A percentile compares a stretch with the other conserved stretches of the same genome.
phyloP scores from a whole-genome alignment of 2,888 invertebrate species.

The Formica aserva region DNA sequence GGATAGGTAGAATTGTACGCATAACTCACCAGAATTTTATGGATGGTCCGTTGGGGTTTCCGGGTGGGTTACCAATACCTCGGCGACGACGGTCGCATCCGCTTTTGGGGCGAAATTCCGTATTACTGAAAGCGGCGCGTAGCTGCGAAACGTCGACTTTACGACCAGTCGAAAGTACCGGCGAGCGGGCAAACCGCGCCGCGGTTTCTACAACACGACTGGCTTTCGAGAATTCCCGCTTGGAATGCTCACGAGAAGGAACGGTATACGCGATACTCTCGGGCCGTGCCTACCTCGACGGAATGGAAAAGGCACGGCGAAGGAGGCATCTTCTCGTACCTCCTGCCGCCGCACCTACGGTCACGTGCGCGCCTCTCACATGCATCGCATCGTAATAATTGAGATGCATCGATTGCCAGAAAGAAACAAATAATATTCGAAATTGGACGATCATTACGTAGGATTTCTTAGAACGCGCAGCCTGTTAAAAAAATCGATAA shows the following conservation, averaged over 20 bases:
- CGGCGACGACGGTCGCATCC: conserved; percentile 44
- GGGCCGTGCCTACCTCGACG: conserved; percentile 71
- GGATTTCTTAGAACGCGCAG: not conserved
- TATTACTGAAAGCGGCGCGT: conserved; percentile 59
- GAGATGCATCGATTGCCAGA: conserved; percentile 43
- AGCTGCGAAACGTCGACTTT: conserved; percentile 67
- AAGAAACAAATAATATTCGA: not conserved
- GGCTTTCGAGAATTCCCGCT: conserved; percentile 81
- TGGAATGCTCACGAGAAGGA: conserved; percentile 82
- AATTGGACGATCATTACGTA: not conserved
- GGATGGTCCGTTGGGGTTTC: conserved; percentile 31
- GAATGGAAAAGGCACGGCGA: conserved; percentile 71
- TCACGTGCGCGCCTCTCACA: conserved; percentile 63
- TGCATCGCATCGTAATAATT: conserved; percentile 45
- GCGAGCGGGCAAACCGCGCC: conserved; percentile 71
- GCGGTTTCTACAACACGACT: conserved; percentile 79
- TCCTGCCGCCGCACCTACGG: conserved; percentile 69
- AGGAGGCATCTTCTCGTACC: conserved; percentile 74
- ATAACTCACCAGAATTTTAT: conserved; percentile 68
- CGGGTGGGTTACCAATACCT: conserved; percentile 30
- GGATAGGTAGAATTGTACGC: conserved; percentile 46
- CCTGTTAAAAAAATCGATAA: not conserved
- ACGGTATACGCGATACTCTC: conserved; percentile 78
- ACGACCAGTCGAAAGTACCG: conserved; percentile 73
- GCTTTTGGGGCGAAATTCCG: conserved; percentile 66